These are phyloP conservation scores for Phyllotis vaccarum DNA, from an alignment of 2,797 vertebrate genomes.

Conservation along the genomic window DNA sequence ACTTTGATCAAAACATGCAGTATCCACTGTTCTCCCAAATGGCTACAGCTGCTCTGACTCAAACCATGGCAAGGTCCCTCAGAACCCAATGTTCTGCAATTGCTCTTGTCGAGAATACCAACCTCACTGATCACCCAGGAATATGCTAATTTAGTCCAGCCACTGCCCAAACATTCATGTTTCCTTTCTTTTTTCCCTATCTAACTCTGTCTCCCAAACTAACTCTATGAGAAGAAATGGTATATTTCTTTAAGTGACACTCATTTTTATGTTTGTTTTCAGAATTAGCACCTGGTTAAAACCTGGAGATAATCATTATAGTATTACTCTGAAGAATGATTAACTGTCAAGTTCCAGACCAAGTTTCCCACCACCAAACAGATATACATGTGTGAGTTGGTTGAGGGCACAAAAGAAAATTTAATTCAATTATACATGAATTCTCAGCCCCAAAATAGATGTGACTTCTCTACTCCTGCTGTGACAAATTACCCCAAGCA, in stretches of 20 bases:
- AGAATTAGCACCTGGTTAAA: constrained; percentile 40
- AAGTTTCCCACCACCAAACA: background rate
- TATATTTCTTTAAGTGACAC: background rate
- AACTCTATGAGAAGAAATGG: background rate
- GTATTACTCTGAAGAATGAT: constrained; percentile 32
- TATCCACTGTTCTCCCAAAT: background rate
- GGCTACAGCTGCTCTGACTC: background rate
- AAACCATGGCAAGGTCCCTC: background rate
- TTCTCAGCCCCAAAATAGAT: background rate
- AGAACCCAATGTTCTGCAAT: background rate
- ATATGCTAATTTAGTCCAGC: background rate
- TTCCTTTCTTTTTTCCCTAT: background rate
- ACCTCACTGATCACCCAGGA: background rate
- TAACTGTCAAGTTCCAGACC: background rate
- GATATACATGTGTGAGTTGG: background rate
- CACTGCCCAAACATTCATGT: background rate
- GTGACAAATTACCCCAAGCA: background rate
- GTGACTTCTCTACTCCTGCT: background rate
- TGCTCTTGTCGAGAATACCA: background rate
- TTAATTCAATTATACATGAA: background rate
- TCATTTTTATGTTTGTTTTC: constrained; percentile 3
- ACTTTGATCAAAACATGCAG: background rate
- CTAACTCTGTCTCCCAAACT: background rate
- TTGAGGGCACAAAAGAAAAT: background rate
- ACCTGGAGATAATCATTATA: background rate